Evolutionary conservation across 2,113 vertebrate species (phyloP), one percentile per base, ranked within the genome.

Genomic region (Rhizomys pruinosus): DNA sequence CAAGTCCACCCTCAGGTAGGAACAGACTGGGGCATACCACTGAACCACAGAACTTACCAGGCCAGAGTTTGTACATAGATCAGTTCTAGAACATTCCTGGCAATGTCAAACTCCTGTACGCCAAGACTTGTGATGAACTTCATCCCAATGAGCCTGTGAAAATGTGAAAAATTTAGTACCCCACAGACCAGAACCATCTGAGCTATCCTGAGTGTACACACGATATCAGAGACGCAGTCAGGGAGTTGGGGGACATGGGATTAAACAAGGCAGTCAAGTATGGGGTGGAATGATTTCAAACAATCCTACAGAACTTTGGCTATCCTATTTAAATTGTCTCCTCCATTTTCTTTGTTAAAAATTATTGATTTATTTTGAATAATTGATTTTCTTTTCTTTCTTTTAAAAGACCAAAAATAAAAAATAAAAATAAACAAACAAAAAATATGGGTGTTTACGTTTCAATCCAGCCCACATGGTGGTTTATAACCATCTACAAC

Each of bases 31-130:
- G 80, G 6, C 4, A 66, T 25, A 34, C 3, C 1, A 27, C 27
- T 44, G 37, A 71, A 32, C 66, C 39, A 16, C 25, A 52, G 44
- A 94, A 97, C 98, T 97, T 97, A 99, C 99, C 99, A 99, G 84
- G 98, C 98, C 86, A 99, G 98, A 32, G 99, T 99, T 97, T 99
- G 99, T 32, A 98, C 98, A 2, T 99, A 99, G 96, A 99, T 99
- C 91, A 99, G 98, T 92, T 99, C 98, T 7, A 99, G 98, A 47
- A 99, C 99, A 44, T 99, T 99, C 94, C 99, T 98, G 69, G 98
- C 99, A 0, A 99, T 98, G 32, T 99, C 99, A 95, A 99, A 99
- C 96, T 99, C 99, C 69, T 99, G 99, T 84, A 97, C 92, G 7
- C 99, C 99, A 27, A 98, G 95, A 52, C 90, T 98, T 66, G 94